Evolutionary conservation across 2,888 invertebrate genomes (phyloP).

Genomic region (Lepidocyrtinus sp.): DNA sequence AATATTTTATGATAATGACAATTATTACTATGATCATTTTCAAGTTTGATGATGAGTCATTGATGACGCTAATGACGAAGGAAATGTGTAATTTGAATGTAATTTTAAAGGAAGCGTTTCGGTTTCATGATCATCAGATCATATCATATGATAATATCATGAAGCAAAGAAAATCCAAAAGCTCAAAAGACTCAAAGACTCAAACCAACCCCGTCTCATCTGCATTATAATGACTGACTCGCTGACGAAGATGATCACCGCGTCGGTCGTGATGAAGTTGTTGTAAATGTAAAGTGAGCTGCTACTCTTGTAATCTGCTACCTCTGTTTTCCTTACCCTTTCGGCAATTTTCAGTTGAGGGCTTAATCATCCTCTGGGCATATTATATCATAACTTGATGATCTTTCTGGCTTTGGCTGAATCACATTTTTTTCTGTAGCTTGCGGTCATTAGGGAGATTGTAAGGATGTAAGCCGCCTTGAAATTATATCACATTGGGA

Average conservation of each 20-base stretch:
- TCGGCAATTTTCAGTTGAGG: slow-evolving; percentile 6
- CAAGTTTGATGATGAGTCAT: slow-evolving; percentile 11
- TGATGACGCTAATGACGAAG: slow-evolving; percentile 16
- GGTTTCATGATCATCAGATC: background rate
- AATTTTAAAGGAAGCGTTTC: background rate
- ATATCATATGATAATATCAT: too few species aligned
- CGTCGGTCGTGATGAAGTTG: slow-evolving; percentile 14
- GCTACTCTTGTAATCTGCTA: slow-evolving; percentile 12
- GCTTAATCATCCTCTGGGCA: slow-evolving; percentile 15
- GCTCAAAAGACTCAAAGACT: too few species aligned
- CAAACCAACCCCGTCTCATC: background rate
- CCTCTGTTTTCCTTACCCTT: background rate
- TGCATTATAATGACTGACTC: slow-evolving; percentile 19
- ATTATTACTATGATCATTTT: slow-evolving; percentile 11
- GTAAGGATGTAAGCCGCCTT: slow-evolving; percentile 40
- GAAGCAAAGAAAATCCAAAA: too few species aligned
- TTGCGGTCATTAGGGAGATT: slow-evolving; percentile 38
- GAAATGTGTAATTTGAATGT: background rate
- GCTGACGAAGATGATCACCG: too few species aligned
- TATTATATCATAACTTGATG: background rate
- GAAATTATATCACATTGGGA: slow-evolving; percentile 37
- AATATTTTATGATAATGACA: background rate
- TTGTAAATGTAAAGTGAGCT: background rate
- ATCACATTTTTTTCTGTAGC: background rate
- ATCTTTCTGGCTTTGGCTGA: slow-evolving; percentile 1